Evolutionary conservation across 2,888 invertebrate species (phyloP).

Genomic region (Lithophane socia): DNA sequence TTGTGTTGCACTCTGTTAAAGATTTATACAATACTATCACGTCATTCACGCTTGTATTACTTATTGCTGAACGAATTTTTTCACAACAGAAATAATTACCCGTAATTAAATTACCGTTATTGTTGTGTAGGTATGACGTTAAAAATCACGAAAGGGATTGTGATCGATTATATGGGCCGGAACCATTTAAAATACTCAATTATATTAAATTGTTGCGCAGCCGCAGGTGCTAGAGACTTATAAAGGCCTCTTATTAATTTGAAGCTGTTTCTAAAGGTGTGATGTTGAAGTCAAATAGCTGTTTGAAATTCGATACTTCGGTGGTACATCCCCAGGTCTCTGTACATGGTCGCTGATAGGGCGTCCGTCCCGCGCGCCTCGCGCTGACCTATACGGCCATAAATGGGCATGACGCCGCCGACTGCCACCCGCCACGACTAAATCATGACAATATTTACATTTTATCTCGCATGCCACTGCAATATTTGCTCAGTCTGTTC

Average conservation of each 20-base stretch:
- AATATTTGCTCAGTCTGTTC: conserved; percentile 71
- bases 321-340: conserved; percentile 68
- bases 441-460: conserved; percentile 84
- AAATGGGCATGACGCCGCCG: conserved; percentile 82
- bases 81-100: conserved; percentile 20
- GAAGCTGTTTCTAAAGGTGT: conserved; percentile 11
- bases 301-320: conserved; percentile 52
- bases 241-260: background rate
- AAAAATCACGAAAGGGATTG: conserved; percentile 19
- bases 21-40: conserved; percentile 63
- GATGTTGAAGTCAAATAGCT: conserved; percentile 12
- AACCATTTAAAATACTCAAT: conserved; percentile 9
- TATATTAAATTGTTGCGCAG: conserved; percentile 8
- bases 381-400: conserved; percentile 80
- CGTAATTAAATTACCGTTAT: conserved; percentile 18
- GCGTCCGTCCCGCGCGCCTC: conserved; percentile 70
- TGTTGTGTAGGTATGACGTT: conserved; percentile 14
- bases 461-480: conserved; percentile 74
- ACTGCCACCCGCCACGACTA: conserved; percentile 78
- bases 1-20: conserved; percentile 37
- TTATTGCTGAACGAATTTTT: conserved; percentile 22
- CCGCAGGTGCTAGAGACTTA: conserved; percentile 13
- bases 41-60: conserved; percentile 47
- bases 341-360: conserved; percentile 78
- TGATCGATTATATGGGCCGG: background rate